Percentiles rank a stretch among this genome's conserved stretches.
Conservation (phyloP, 2,888 invertebrate species). For the Steinernema hermaphroditum region DNA sequence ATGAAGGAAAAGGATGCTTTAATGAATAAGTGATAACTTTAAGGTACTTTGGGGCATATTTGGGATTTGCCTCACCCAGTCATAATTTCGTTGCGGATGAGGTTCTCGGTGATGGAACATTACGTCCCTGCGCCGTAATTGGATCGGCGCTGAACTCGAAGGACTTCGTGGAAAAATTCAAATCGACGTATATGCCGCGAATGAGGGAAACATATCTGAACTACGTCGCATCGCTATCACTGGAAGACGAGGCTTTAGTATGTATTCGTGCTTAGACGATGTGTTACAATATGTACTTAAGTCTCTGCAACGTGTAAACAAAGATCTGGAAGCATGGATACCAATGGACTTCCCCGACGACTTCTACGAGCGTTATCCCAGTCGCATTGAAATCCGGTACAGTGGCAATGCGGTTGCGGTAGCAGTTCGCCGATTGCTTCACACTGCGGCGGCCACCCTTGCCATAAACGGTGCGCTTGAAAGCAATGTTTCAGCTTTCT, state of each 20-base stretch:
- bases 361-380: conserved; percentile 48
- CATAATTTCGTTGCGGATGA: conserved; percentile 21
- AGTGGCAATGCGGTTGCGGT: conserved; percentile 49
- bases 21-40: no score
- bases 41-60: conserved; percentile 2
- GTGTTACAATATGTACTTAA: neutral
- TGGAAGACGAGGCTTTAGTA: conserved; percentile 3
- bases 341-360: conserved; percentile 43
- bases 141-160: conserved; percentile 28
- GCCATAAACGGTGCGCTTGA: conserved; percentile 47
- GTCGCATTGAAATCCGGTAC: conserved; percentile 55
- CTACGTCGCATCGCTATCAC: neutral
- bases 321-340: conserved; percentile 43
- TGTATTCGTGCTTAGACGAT: neutral
- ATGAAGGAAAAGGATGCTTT: no score
- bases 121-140: conserved; percentile 17
- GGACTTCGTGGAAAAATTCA: conserved; percentile 22
- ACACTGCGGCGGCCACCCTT: conserved; percentile 45
- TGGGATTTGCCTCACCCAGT: neutral
- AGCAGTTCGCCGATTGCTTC: conserved; percentile 50
- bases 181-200: conserved; percentile 7
- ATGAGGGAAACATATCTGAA: conserved; percentile 32
- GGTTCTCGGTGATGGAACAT: neutral
- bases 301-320: neutral
- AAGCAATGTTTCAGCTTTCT: neutral